phyloP scores from a whole-genome alignment of 2,113 vertebrate species.

The Prietella phreatophila region DNA sequence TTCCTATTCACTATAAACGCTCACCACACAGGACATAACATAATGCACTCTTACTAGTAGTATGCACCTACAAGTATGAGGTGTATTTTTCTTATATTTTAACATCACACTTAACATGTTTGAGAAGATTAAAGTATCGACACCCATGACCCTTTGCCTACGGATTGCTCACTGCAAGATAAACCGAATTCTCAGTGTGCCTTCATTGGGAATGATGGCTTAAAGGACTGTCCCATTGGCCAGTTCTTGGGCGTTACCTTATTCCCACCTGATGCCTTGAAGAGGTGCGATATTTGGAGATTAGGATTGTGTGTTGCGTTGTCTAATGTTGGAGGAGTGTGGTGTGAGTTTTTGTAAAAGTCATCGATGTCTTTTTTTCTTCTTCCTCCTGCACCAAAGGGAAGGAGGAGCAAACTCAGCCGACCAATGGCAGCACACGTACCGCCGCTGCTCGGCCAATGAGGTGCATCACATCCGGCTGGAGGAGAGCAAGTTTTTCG shows the following conservation, averaged over 20 bases:
- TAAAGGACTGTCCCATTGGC: not conserved
- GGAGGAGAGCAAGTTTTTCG: slow-evolving; percentile 82
- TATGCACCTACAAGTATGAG: not conserved
- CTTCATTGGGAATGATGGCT: not conserved
- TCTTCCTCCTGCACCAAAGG: slow-evolving; percentile 54
- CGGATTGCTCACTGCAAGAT: not conserved
- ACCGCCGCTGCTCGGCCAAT: slow-evolving; percentile 80
- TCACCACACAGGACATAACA: not conserved
- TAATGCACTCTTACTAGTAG: not conserved
- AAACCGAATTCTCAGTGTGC: not conserved
- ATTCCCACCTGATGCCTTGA: not conserved
- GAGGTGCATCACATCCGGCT: slow-evolving; percentile 81
- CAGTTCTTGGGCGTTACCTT: not conserved
- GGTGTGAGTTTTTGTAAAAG: slow-evolving; percentile 52
- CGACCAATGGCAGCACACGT: slow-evolving; percentile 81
- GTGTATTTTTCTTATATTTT: not conserved
- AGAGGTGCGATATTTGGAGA: not conserved
- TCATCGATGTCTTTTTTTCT: slow-evolving; percentile 44
- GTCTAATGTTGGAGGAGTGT: not conserved
- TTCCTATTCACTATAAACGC: not conserved
- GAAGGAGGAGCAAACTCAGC: slow-evolving; percentile 69
- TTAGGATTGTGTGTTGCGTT: not conserved
- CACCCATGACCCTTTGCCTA: not conserved
- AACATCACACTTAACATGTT: not conserved
- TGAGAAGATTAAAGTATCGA: not conserved